Evolutionary conservation across 2,113 vertebrate species (phyloP).

Genomic region (Eonycteris spelaea): DNA sequence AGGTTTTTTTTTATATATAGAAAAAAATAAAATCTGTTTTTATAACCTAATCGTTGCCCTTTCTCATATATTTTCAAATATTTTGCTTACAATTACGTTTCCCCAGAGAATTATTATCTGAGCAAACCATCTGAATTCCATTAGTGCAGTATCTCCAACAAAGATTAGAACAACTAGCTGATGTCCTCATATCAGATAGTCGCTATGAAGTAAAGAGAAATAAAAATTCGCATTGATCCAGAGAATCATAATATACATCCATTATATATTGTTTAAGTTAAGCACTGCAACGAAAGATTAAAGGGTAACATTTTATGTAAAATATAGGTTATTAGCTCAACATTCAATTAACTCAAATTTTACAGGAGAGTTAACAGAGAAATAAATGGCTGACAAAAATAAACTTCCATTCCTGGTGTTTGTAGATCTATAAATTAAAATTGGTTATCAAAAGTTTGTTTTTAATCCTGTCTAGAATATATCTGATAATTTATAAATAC

Average conservation of each 20-base stretch:
- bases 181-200: not conserved
- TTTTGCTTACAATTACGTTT: constrained; percentile 36
- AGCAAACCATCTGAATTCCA: constrained; percentile 1
- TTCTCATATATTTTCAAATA: constrained; percentile 6
- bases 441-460: not conserved
- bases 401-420: not conserved
- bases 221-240: not conserved
- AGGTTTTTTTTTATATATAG: not conserved
- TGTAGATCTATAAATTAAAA: constrained; percentile 15
- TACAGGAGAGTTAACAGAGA: not conserved
- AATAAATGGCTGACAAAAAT: not conserved
- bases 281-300: not conserved
- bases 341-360: not conserved
- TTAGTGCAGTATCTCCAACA: not conserved
- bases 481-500: not conserved
- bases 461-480: not conserved
- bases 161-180: not conserved
- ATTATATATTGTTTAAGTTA: not conserved
- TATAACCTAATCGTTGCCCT: not conserved
- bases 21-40: not conserved
- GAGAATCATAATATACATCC: not conserved
- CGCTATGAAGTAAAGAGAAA: not conserved
- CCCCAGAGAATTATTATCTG: constrained; percentile 12
- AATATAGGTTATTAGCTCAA: not conserved
- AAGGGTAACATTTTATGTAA: not conserved